Conservation (phyloP, 2,888 invertebrate genomes). For the Linnaemya tessellans region DNA sequence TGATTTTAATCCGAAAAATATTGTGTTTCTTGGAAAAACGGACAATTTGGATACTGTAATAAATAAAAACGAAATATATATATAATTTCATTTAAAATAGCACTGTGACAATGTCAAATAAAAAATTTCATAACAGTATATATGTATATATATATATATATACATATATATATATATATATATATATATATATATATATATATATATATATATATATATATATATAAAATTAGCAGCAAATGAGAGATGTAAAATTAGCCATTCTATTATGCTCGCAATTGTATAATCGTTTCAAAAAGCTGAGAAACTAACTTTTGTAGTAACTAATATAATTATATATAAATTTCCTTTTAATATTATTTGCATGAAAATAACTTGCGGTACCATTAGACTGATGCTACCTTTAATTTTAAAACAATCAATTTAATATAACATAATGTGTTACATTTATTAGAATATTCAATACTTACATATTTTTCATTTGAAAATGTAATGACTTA, state of each 20-base stretch:
- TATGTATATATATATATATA: too few species aligned
- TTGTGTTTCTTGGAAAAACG: constrained; percentile 44
- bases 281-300: not conserved
- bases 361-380: not conserved
- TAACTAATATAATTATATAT: not conserved
- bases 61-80: not conserved
- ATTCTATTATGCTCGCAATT: not conserved
- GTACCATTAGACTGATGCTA: not conserved
- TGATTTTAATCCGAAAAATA: constrained; percentile 24
- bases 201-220: too few species aligned
- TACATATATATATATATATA: too few species aligned
- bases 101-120: too few species aligned
- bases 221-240: not conserved
- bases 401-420: not conserved
- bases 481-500: too few species aligned
- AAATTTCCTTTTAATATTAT: too few species aligned
- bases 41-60: constrained; percentile 28
- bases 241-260: not conserved
- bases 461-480: not conserved
- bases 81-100: too few species aligned
- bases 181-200: too few species aligned
- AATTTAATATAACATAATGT: not conserved
- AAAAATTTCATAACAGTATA: too few species aligned
- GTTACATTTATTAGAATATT: not conserved
- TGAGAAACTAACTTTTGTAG: not conserved